Evolutionary conservation across 2,797 vertebrate genomes (phyloP), one percentile per base, ranked within the genome.

Genomic region (Harpagifer antarcticus): DNA sequence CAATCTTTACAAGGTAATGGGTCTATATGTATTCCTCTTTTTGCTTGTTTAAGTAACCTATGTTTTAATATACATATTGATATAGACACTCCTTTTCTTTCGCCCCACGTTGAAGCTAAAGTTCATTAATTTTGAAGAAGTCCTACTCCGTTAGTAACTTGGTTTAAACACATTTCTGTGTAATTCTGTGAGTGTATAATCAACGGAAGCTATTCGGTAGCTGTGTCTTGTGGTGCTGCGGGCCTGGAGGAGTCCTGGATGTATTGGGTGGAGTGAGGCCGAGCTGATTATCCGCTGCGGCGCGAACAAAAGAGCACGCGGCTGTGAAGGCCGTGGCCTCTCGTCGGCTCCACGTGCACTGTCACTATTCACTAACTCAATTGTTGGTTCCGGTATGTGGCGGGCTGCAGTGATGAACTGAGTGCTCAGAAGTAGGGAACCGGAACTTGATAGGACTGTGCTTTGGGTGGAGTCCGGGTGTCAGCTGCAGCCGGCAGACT

Each of bases 281-380:
- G 2, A 37, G 7, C 33, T 37, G 20, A 9, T 17, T 9, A 10
- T 9, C 54, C 5, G 43, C 33, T 2, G 67, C 43, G 16, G 45
- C 19, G 13, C 9, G 31, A 78, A 89, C 86, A 88, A 88, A 84
- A 73, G 82, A 37, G 62, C 88, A 84, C 69, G 82, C 58, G 87
- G 64, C 65, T 0, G 45, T 9, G 49, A 9, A 83, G 86, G 83
- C 79, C 79, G 3, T 15, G 37, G 62, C 73, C 67, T 53, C 49
- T 6, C 9, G 1, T 0, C 0, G 16, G 19, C 44, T 6, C 10
- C 5, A 0, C n/a, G 1, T 4, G 48, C 31, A 1, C 13, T 12
- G 9, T 17, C 4, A 1, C 1, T 6, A 16, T 6, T 17, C 4
- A 1, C 1, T 6, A 16, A 9, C 42, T 54, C 0, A 43, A 66